Percentiles rank a stretch among this genome's conserved stretches.
These are phyloP conservation scores for Sepioteuthis lessoniana DNA, from an alignment of 2,888 invertebrate genomes.

Conservation along the genomic window DNA sequence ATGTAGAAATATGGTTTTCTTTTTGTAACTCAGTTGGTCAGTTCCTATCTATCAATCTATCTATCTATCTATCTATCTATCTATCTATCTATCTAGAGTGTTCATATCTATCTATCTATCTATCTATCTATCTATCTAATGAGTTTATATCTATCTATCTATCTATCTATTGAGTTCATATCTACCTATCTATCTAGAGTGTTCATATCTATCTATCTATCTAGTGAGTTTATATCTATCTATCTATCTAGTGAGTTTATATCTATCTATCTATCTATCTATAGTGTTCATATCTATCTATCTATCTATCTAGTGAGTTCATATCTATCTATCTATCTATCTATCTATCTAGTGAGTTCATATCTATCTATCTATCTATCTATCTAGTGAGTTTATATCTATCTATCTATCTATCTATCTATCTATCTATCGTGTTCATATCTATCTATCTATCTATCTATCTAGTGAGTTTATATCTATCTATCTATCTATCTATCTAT, in stretches of 20 bases:
- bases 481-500: too few relatives aligned
- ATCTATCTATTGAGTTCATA: not conserved
- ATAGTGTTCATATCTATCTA: not conserved
- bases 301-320: too few relatives aligned
- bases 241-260: not conserved
- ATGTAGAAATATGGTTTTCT: too few relatives aligned
- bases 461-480: too few relatives aligned
- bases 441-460: too few relatives aligned
- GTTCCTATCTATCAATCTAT: not conserved
- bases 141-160: not conserved
- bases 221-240: not conserved
- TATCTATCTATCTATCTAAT: not conserved
- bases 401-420: too few relatives aligned
- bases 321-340: too few relatives aligned
- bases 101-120: not conserved
- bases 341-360: not conserved
- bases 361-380: not conserved
- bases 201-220: not conserved
- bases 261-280: too few relatives aligned
- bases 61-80: not conserved
- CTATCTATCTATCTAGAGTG: too few relatives aligned
- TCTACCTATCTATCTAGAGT: not conserved
- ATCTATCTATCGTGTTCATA: too few relatives aligned
- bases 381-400: not conserved
- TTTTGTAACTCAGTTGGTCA: too few relatives aligned